Evolutionary conservation across 2,888 invertebrate species (phyloP), one percentile per base, ranked within the genome.

Genomic region (Ennomos fuscantarius): DNA sequence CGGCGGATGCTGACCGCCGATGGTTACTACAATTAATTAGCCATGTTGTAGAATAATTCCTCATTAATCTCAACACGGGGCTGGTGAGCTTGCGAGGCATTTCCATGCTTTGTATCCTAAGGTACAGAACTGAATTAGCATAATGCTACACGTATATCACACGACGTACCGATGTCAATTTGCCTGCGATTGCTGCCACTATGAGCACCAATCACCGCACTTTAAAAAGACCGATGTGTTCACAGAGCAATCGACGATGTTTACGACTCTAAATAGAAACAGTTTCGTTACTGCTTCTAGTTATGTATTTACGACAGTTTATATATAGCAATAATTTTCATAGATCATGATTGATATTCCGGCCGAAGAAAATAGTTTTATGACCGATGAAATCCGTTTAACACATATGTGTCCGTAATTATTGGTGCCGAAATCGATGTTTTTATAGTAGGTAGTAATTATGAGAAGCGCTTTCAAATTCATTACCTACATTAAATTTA

Each of bases 1-100:
- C 73, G 66, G 76, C 76, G 78, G 79, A 83, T 79, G 76, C 76
- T 74, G 72, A 68, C 67, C 70, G 67, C 68, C 66, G 69, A 69
- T 67, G 68, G 70, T 74, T 76, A 74, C 73, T 73, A 69, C 78
- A 79, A 82, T 86, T 85, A 86, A 88, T 87, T 86, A 84, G 76
- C 45, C 44, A 44, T 59, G 58, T 74, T 69, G 72, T 76, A 75
- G 78, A 62, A 82, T 82, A 81, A 84, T 82, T 84, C 81, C 84
- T 84, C 82, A 84, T 88, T 87, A 84, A 84, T 84, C 82, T 82
- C 69, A 76, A 86, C 82, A 79, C 72, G 75, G 64, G 68, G 66
- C 73, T 71, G 65, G 74, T 42, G 71, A 76, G 76, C 68, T 69
- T 65, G 74, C 75, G 65, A 66, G 69, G 80, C 69, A 82, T 84